phyloP scores from a whole-genome alignment of 2,888 invertebrate genomes.

The Cheilosia variabilis region DNA sequence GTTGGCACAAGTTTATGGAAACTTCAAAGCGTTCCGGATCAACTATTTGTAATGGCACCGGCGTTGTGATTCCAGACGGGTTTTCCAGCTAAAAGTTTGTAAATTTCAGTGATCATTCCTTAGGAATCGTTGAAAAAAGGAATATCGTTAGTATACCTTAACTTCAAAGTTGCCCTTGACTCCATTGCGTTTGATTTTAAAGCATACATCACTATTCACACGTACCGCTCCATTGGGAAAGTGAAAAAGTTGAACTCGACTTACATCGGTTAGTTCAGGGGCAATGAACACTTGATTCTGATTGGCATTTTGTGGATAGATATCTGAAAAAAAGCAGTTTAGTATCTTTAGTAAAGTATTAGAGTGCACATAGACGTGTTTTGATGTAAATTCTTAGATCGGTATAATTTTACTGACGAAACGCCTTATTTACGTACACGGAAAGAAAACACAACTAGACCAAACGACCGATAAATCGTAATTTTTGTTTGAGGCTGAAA shows the following conservation, averaged over 20 bases:
- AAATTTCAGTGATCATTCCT: neutral
- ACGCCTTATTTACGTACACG: no score
- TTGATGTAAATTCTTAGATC: no score
- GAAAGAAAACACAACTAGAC: no score
- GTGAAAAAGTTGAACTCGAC: slow-evolving; percentile 81
- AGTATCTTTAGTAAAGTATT: neutral
- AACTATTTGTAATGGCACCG: slow-evolving; percentile 78
- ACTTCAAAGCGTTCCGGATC: slow-evolving; percentile 81
- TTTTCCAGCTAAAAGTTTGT: slow-evolving; percentile 78
- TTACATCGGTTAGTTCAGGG: slow-evolving; percentile 81
- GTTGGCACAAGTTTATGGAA: slow-evolving; percentile 77
- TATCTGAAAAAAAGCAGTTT: slow-evolving; percentile 74
- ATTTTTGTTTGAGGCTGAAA: no score
- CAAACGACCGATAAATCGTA: no score
- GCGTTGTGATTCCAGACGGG: slow-evolving; percentile 78
- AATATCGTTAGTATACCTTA: slow-evolving; percentile 75
- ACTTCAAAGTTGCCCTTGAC: slow-evolving; percentile 82
- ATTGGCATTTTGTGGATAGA: slow-evolving; percentile 79
- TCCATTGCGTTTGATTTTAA: slow-evolving; percentile 81
- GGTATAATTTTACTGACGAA: no score
- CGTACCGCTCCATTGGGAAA: slow-evolving; percentile 81
- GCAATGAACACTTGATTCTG: slow-evolving; percentile 80
- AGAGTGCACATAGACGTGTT: no score
- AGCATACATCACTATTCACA: slow-evolving; percentile 78
- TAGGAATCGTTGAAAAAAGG: neutral